Percentiles rank a stretch among this genome's conserved stretches.
Conservation (phyloP, 2,797 vertebrate species). For the Oreonectes daqikongensis region DNA sequence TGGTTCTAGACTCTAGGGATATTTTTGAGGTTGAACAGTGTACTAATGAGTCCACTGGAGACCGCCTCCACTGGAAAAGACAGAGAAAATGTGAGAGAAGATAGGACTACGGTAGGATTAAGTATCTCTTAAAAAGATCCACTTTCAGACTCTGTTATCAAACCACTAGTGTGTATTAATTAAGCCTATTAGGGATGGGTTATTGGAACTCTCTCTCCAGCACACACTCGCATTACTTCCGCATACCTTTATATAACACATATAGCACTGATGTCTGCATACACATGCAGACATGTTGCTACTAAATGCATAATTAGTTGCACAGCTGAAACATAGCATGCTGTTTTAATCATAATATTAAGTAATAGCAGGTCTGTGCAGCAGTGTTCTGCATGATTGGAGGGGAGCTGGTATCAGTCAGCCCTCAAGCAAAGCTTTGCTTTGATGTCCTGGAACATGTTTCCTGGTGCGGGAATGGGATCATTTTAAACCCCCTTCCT, state of each 20-base stretch:
- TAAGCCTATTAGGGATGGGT: constrained; percentile 71
- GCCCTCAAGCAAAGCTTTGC: constrained; percentile 65
- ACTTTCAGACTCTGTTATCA: constrained; percentile 75
- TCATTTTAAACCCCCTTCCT: constrained; percentile 72
- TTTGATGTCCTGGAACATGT: constrained; percentile 76
- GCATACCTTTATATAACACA: constrained; percentile 1
- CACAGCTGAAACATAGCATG: constrained; percentile 60
- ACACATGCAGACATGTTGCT: constrained; percentile 36
- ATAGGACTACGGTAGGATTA: constrained; percentile 76
- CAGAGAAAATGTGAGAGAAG: constrained; percentile 73
- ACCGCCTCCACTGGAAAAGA: constrained; percentile 72
- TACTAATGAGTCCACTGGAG: constrained; percentile 85
- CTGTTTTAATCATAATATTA: constrained; percentile 78
- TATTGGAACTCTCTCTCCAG: constrained; percentile 59
- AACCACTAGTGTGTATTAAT: constrained; percentile 78
- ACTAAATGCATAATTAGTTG: constrained; percentile 57
- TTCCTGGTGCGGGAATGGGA: constrained; percentile 73
- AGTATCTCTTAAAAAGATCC: constrained; percentile 82
- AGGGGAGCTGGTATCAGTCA: constrained; percentile 64
- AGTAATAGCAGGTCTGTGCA: constrained; percentile 74
- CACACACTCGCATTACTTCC: constrained; percentile 9
- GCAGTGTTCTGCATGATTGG: constrained; percentile 70
- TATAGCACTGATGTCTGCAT: constrained; percentile 33
- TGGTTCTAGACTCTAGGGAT: constrained; percentile 54
- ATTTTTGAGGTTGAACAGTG: constrained; percentile 67